Evolutionary conservation across 2,797 vertebrate genomes (phyloP), one percentile per base, ranked within the genome.

Genomic region (Macropodus opercularis): DNA sequence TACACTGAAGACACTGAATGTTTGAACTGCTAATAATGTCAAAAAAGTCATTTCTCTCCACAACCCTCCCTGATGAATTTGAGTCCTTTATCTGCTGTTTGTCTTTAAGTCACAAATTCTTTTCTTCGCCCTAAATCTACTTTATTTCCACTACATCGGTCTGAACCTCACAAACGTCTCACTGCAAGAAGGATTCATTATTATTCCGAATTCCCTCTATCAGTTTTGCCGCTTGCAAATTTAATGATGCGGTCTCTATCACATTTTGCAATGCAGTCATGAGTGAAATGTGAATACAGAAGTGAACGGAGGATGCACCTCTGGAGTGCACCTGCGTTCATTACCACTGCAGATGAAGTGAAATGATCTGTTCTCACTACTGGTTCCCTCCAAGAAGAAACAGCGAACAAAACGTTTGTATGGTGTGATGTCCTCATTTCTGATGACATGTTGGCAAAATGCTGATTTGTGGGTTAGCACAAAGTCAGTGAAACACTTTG

Each of bases 211-310:
- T 69, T 72, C 69, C 43, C 56, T 70, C 54, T 32, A 79, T 79
- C 77, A 50, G 48, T 69, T 81, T 75, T 72, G 55, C 66, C 43
- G 54, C 76, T 78, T 29, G 22, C 72, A 83, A 81, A 84, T 85
- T 77, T 87, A 86, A 84, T 86, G 83, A 79, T 66, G 79, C 62
- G 24, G 75, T 59, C 60, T 69, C 69, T 55, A 83, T 85, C 69
- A 75, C 77, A 83, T 85, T 87, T 85, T 85, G 79, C 63, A 61
- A 72, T 32, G 77, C 80, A 87, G 51, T 67, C 84, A 85, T 84
- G 83, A 81, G 75, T 87, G 84, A 87, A 87, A 88, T 79, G 74
- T 66, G 83, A 81, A 80, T 74, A 50, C 75, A 70, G 79, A 67
- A 73, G 69, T 68, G 71, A 83, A 65, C 42, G 62, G 62, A 83